Percentiles rank a stretch among this genome's conserved stretches.
phyloP scores from a whole-genome alignment of 2,797 vertebrate species.

The Schizothorax lantsangensis region DNA sequence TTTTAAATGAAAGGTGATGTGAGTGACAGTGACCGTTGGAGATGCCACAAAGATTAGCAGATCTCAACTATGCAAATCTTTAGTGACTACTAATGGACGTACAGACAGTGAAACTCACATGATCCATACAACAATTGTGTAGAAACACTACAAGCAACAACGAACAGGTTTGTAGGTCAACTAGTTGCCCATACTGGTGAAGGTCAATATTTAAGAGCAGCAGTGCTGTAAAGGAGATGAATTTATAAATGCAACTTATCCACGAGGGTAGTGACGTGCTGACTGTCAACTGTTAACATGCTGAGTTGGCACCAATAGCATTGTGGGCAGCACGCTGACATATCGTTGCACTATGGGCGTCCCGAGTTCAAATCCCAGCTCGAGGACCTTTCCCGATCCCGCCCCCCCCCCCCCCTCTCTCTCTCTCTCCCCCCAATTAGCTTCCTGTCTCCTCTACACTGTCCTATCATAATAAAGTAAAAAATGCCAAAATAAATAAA shows the following conservation, averaged over 20 bases:
- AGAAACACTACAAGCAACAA: background rate
- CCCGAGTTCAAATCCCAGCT: background rate
- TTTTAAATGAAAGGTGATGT: background rate
- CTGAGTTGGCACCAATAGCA: background rate
- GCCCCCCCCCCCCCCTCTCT: no score
- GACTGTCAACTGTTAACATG: conserved; percentile 3
- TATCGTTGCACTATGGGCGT: background rate
- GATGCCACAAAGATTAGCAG: background rate
- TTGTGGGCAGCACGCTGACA: no score
- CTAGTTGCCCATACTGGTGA: background rate
- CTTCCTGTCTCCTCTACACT: background rate
- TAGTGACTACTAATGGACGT: background rate
- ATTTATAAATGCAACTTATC: background rate
- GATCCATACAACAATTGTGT: background rate
- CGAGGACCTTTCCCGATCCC: background rate
- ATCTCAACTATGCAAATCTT: conserved; percentile 14
- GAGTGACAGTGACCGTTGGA: background rate
- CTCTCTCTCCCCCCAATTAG: background rate
- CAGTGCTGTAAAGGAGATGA: background rate
- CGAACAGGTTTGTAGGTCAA: background rate
- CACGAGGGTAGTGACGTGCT: background rate
- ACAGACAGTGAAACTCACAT: background rate
- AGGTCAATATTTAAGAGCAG: background rate
- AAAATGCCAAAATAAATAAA: background rate
- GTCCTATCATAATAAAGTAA: background rate